A percentile compares a stretch with the other conserved stretches of the same genome.
Evolutionary conservation across 2,888 invertebrate species (phyloP).

Genomic region (Drosophila lacicola): DNA sequence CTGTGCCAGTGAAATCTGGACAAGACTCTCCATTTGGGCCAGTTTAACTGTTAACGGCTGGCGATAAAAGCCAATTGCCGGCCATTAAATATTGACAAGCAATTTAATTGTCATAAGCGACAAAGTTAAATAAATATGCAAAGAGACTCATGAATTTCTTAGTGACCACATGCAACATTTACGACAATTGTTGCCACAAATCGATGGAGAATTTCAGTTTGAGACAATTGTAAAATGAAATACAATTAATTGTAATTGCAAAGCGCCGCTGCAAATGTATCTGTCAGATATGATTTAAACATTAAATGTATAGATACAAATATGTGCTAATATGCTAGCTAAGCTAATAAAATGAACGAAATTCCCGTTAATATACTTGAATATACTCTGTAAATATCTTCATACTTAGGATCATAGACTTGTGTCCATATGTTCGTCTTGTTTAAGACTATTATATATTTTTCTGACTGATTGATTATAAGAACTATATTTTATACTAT

Average conservation of each 20-base stretch:
- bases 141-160: slow-evolving; percentile 11
- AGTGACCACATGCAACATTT: slow-evolving; percentile 6
- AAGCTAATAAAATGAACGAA: background rate
- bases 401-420: no score
- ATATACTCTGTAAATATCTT: no score
- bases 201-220: background rate
- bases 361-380: background rate
- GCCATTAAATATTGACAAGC: slow-evolving; percentile 38
- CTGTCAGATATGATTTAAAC: background rate
- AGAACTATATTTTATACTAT: no score
- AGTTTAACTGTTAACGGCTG: slow-evolving; percentile 14
- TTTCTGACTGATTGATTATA: no score
- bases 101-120: slow-evolving; percentile 24
- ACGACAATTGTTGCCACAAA: slow-evolving; percentile 5
- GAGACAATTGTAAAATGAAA: background rate
- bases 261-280: background rate
- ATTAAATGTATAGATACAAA: background rate
- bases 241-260: background rate
- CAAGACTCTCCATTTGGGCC: slow-evolving; percentile 31
- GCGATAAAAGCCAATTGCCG: slow-evolving; percentile 30
- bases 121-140: slow-evolving; percentile 25
- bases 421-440: no score
- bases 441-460: no score
- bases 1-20: slow-evolving; percentile 36
- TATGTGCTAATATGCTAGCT: background rate